phyloP scores from a whole-genome alignment of 2,113 vertebrate genomes.

The Athene noctua region DNA sequence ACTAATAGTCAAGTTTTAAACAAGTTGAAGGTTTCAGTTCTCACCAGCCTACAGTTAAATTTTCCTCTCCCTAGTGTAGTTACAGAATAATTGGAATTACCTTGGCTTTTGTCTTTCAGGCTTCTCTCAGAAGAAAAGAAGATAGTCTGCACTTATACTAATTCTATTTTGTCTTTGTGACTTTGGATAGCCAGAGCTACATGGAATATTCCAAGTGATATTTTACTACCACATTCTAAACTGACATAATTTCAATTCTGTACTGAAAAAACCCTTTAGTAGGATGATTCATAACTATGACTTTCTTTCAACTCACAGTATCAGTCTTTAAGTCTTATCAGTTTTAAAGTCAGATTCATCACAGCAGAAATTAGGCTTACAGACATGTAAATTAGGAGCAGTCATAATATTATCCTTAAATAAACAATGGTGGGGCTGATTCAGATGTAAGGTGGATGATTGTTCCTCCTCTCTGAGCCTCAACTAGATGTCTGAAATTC shows the following conservation, averaged over 20 bases:
- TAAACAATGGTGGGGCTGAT: not conserved
- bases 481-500: not conserved
- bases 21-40: not conserved
- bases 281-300: not conserved
- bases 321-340: not conserved
- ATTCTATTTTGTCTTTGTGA: not conserved
- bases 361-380: not conserved
- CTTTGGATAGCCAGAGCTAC: not conserved
- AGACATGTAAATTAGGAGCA: not conserved
- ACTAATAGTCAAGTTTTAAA: not conserved
- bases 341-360: not conserved
- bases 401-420: not conserved
- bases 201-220: not conserved
- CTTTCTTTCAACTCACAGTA: not conserved
- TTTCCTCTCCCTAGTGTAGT: not conserved
- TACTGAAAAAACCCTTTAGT: not conserved
- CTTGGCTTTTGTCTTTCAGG: not conserved
- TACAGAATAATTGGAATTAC: not conserved
- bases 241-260: not conserved
- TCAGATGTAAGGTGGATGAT: not conserved
- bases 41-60: not conserved
- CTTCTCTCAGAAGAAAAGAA: not conserved
- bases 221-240: not conserved
- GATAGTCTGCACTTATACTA: not conserved
- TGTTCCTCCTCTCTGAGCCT: not conserved